Base-by-base conservation (phyloP, 2,113 vertebrate species). In the Psittacula cyanocephala region DNA sequence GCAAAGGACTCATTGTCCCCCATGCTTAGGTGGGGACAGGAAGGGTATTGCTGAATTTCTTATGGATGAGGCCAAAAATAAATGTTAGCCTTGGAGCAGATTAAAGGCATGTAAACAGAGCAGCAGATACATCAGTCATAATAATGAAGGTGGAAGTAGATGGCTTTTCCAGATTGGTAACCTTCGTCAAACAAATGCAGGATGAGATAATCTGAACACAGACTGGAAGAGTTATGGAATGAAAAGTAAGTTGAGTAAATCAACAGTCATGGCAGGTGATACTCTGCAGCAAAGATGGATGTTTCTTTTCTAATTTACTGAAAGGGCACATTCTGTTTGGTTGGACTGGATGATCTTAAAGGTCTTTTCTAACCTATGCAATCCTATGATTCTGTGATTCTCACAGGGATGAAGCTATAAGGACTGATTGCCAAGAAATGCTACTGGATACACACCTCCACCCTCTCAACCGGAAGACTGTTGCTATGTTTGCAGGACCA, bases 171-270 rank as follows among this genome's bases (percentile, higher is more conserved):
- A 88, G 84, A 52, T 19, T 39, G 79, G 67, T 94, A 92, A 93
- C 95, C 91, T 96, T 93, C 96, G 93, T 86, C 86, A 86, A 19
- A 89, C 65, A 95, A 96, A 91, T 43, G 72, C 68, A 82, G 80
- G 60, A 29, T 91, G 85, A 92, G 78, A 78, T 96, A 85, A 68
- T 81, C 81, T 76, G 41, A 95, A 27, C 86, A 62, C 57, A 81
- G 64, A 65, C 31, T 72, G 39, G 62, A 69, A 94, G 59, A 96
- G 82, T 94, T 95, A 94, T 50, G 62, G 31, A 68, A 59, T 70
- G 81, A 91, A 84, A 95, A 95, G 95, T 69, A 93, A 91, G 71
- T 72, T n/a, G 87, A 89, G 37, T 95, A 91, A 86, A 91, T 97
- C 91, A 89, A 69, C 55, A 81, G 39, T 75, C 29, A 10, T 63